Base-by-base conservation (phyloP, 1,140 invertebrate genomes). In the Gonatopus flavifemur region DNA sequence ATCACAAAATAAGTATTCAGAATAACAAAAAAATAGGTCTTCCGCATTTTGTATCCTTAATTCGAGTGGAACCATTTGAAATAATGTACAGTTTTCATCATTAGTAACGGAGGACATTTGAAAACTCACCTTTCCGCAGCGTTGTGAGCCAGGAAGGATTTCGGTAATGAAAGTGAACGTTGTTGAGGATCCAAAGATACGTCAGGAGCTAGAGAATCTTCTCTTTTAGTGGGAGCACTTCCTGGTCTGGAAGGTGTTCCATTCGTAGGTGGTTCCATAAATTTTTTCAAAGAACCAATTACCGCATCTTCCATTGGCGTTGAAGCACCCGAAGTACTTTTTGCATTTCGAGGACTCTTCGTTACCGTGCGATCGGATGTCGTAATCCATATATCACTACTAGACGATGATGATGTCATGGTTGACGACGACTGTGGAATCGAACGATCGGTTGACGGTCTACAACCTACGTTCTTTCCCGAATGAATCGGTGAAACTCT, bases 131-230 rank as follows among this genome's bases (percentile, higher is more conserved):
- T 59, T 49, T 70, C 60, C 22, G 32, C 44, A 28, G 56, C 62
- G 49, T 79, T 70, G 32, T 76, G 76, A 2, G 82, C 74, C 15
- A 83, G 71, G 61, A 86, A 86, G 10, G 83, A 85, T 60, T 85
- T 85, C 3, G 84, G 84, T 52, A 86, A 63, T 2, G 84, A 85
- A 59, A 85, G 76, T 1, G 84, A 84, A 15, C 83, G 70, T 53
- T 84, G 83, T 44, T 83, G 81, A 8, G 76, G 69, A 38, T 79
- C 77, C 44, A 80, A 57, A 9, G 60, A 62, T 16, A 68, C 64
- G 12, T 76, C 70, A 1, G 49, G 60, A 2, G 67, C 42, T n/a
- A 67, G 47, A 16, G 62, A 61, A 40, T 72, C 59, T 37, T 74
- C 67, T 15, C 67, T 64, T 33, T 69, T 64, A 3, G 79, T 76